These are phyloP conservation scores for Macrosteles quadrilineatus DNA, from an alignment of 1,140 invertebrate species.

Conservation along the genomic window DNA sequence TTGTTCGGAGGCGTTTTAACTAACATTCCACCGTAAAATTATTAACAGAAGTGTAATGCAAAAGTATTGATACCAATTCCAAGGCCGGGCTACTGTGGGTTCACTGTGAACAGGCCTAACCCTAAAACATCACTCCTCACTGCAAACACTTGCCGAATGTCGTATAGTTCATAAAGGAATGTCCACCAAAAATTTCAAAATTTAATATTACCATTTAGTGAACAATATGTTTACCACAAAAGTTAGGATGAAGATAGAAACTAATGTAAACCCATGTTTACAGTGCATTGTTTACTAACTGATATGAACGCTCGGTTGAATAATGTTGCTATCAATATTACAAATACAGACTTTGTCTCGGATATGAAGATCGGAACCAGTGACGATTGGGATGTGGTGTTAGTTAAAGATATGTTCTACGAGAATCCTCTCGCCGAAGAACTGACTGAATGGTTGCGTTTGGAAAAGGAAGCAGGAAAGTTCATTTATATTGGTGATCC, in stretches of 20 bases:
- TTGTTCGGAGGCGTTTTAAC: too few species aligned
- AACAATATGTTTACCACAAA: neutral
- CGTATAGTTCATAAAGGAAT: too few species aligned
- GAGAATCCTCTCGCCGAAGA: conserved; percentile 53
- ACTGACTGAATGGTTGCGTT: conserved; percentile 53
- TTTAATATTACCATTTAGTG: too few species aligned
- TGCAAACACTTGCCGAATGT: too few species aligned
- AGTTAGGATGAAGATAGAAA: neutral
- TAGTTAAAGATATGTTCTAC: conserved; percentile 60
- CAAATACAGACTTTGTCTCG: neutral
- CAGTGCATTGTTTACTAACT: conserved; percentile 1
- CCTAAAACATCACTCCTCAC: too few species aligned
- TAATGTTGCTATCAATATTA: conserved; percentile 4
- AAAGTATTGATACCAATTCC: too few species aligned
- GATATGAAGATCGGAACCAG: neutral
- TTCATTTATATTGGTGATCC: conserved; percentile 50
- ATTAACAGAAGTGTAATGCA: too few species aligned
- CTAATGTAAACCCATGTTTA: neutral
- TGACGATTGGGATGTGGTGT: conserved; percentile 49
- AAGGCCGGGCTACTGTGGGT: too few species aligned
- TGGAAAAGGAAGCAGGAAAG: conserved; percentile 45
- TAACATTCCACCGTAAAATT: too few species aligned
- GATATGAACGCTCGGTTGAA: conserved; percentile 17
- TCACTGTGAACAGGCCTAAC: too few species aligned
- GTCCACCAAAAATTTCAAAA: too few species aligned